Percentiles rank a stretch among this genome's conserved stretches.
Evolutionary conservation across 2,113 vertebrate genomes (phyloP).

Genomic region (Chionodraco myersi): DNA sequence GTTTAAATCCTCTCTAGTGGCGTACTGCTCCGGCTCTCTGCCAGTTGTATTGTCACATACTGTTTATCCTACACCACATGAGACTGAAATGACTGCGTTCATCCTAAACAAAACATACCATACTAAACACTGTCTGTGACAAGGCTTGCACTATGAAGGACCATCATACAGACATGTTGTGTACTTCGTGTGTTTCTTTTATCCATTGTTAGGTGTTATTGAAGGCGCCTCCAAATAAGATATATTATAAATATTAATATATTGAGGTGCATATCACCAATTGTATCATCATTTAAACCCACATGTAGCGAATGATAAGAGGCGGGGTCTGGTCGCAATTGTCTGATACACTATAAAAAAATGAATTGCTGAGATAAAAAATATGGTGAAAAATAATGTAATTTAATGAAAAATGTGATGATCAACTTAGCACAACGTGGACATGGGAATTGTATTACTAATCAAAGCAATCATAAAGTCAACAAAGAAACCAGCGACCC

Average conservation of each 20-base stretch:
- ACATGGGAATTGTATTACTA: too few relatives aligned
- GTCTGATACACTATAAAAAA: too few relatives aligned
- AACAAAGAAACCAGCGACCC: too few relatives aligned
- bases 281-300: conserved; percentile 20
- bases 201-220: too few relatives aligned
- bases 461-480: too few relatives aligned
- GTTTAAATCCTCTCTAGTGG: conserved; percentile 49
- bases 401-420: too few relatives aligned
- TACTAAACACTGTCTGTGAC: neutral
- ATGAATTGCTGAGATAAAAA: too few relatives aligned
- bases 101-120: conserved; percentile 1
- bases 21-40: conserved; percentile 16
- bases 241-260: neutral
- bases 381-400: too few relatives aligned
- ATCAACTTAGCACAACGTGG: too few relatives aligned
- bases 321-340: too few relatives aligned
- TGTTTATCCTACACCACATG: conserved; percentile 9
- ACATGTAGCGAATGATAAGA: neutral
- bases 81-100: neutral
- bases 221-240: too few relatives aligned
- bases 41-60: neutral
- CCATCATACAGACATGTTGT: neutral
- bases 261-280: neutral
- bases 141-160: neutral
- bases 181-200: neutral